These are phyloP conservation scores for Selene dorsalis DNA, from an alignment of 2,797 vertebrate genomes.

Conservation along the genomic window DNA sequence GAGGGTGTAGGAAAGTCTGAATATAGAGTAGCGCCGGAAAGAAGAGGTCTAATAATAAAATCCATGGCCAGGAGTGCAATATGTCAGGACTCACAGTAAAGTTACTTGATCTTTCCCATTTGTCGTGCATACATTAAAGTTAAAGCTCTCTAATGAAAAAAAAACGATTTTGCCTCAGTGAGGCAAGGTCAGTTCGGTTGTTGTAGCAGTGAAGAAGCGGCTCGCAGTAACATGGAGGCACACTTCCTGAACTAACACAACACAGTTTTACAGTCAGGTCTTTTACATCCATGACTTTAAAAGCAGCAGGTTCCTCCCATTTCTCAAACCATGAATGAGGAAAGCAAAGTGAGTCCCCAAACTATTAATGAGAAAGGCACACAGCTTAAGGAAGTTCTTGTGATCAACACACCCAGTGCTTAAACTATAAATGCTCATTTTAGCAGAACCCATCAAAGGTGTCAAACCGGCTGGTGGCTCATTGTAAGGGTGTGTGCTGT, in stretches of 20 bases:
- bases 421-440: constrained; percentile 30
- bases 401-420: constrained; percentile 17
- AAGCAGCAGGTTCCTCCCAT: background rate
- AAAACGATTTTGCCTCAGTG: constrained; percentile 18
- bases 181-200: constrained; percentile 9
- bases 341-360: constrained; percentile 33
- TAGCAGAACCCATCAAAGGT: constrained; percentile 16
- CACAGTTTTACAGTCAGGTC: constrained; percentile 14
- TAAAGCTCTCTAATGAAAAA: constrained; percentile 19
- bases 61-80: background rate
- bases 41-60: constrained; percentile 23
- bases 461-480: constrained; percentile 15
- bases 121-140: constrained; percentile 1
- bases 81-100: constrained; percentile 23
- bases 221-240: constrained; percentile 5
- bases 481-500: background rate
- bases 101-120: constrained; percentile 17
- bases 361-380: constrained; percentile 23
- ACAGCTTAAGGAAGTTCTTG: constrained; percentile 16
- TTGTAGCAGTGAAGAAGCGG: constrained; percentile 16
- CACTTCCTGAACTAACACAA: constrained; percentile 7
- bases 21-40: constrained; percentile 1
- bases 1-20: background rate
- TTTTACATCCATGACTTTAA: constrained; percentile 26
- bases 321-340: constrained; percentile 10